Percentiles rank a stretch among this genome's conserved stretches.
Conservation (phyloP, 2,888 invertebrate species). For the Hirtodrosophila histrioides region DNA sequence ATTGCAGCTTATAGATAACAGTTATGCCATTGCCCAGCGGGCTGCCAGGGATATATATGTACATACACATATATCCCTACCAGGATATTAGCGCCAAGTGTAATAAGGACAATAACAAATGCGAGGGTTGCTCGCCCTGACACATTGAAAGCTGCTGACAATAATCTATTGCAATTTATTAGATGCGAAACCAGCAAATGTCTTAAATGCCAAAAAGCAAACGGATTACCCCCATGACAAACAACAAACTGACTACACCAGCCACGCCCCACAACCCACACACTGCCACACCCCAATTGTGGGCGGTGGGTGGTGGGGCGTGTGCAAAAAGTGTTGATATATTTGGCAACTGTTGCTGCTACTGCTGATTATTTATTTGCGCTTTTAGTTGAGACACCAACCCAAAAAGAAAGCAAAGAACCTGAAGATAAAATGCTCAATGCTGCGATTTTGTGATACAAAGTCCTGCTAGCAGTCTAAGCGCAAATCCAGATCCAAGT, state of each 20-base stretch:
- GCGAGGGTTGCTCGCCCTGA: slow-evolving; percentile 56
- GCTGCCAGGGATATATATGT: no score
- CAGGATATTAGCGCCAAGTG: slow-evolving; percentile 7
- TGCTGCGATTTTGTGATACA: slow-evolving; percentile 28
- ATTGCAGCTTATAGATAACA: slow-evolving; percentile 55
- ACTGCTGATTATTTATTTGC: slow-evolving; percentile 74
- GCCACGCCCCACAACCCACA: slow-evolving; percentile 36
- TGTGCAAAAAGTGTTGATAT: slow-evolving; percentile 59
- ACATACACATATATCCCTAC: no score
- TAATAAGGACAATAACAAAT: slow-evolving; percentile 55
- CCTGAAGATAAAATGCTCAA: slow-evolving; percentile 39
- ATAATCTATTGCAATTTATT: slow-evolving; percentile 77
- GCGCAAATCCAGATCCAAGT: neutral
- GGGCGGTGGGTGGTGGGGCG: neutral
- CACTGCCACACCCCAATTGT: neutral
- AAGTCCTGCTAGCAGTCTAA: neutral
- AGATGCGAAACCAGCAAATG: slow-evolving; percentile 38
- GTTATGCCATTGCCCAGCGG: slow-evolving; percentile 12
- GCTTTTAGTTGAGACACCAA: slow-evolving; percentile 58
- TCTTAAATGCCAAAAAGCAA: slow-evolving; percentile 69
- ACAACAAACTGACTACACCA: slow-evolving; percentile 21
- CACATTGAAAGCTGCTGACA: slow-evolving; percentile 59
- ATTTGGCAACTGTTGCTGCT: slow-evolving; percentile 74
- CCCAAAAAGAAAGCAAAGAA: slow-evolving; percentile 13
- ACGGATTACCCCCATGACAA: slow-evolving; percentile 62